A percentile compares a stretch with the other conserved stretches of the same genome.
Conservation (phyloP, 2,113 vertebrate genomes). For the Phrynosoma blainvillii region DNA sequence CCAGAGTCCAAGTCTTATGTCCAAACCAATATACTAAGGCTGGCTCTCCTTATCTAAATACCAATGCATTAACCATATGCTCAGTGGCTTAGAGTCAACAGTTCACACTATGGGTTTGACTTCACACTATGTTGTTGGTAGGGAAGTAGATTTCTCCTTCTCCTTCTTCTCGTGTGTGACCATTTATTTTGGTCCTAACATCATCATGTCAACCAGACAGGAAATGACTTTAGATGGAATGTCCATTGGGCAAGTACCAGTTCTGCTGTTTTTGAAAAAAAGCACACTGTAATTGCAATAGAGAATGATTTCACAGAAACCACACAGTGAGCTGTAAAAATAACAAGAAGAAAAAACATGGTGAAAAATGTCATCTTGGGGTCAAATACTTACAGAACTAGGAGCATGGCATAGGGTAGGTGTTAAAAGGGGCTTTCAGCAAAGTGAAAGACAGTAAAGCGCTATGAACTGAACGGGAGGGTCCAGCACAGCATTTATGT, state of each 20-base stretch:
- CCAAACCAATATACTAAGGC: no score
- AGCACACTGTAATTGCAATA: no score
- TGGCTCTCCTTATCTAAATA: neutral
- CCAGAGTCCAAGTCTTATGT: no score
- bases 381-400: neutral
- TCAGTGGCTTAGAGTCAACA: neutral
- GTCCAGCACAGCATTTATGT: accelerated
- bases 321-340: neutral
- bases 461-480: accelerated
- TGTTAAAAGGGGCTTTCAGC: neutral
- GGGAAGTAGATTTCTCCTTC: neutral
- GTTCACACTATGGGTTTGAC: neutral
- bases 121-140: no score
- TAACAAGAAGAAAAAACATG: neutral
- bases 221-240: neutral
- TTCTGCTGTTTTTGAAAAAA: neutral
- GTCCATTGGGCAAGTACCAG: accelerated
- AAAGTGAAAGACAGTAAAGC: neutral
- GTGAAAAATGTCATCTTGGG: neutral
- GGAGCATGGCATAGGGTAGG: neutral
- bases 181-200: neutral
- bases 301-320: neutral
- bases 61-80: neutral
- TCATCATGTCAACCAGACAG: neutral
- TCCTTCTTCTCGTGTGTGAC: neutral